Percentiles rank a stretch among this genome's conserved stretches.
Conservation (phyloP, 2,113 vertebrate genomes). For the Bombycilla garrulus region DNA sequence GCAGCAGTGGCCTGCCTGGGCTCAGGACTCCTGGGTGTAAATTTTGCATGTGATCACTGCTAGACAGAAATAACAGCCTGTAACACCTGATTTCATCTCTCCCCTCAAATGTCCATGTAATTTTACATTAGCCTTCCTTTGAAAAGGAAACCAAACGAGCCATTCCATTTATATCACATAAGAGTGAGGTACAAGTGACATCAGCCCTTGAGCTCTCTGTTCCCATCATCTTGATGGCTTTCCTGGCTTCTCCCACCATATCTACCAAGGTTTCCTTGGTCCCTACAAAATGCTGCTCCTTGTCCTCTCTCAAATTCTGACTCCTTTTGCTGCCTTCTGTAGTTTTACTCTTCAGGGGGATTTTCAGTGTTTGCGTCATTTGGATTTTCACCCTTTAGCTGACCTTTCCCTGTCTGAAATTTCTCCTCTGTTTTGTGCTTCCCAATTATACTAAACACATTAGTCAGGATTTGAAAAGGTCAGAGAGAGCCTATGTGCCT, state of each 20-base stretch:
- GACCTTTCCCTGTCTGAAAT: constrained; percentile 56
- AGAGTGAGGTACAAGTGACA: not conserved
- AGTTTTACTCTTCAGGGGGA: constrained; percentile 36
- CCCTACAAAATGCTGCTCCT: not conserved
- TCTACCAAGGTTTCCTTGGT: not conserved
- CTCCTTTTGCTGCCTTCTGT: not conserved
- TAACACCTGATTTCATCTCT: not conserved
- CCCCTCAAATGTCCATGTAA: not conserved
- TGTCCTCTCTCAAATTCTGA: not conserved
- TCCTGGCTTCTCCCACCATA: not conserved
- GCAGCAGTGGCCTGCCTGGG: not conserved
- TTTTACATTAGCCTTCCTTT: not conserved
- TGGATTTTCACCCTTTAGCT: constrained; percentile 66
- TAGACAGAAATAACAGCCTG: not conserved
- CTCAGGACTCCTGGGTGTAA: not conserved
- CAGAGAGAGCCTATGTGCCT: constrained; percentile 16
- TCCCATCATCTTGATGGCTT: not conserved
- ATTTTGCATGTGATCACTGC: not conserved
- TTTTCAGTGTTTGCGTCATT: constrained; percentile 59
- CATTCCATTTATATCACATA: not conserved
- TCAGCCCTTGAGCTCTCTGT: not conserved
- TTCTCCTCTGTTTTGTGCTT: constrained; percentile 51
- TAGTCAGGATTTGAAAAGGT: constrained; percentile 66
- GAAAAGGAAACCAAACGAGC: not conserved
- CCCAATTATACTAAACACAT: constrained; percentile 65